Base-by-base conservation (phyloP, 2,888 invertebrate genomes). In the Alviniconcha strummeri region DNA sequence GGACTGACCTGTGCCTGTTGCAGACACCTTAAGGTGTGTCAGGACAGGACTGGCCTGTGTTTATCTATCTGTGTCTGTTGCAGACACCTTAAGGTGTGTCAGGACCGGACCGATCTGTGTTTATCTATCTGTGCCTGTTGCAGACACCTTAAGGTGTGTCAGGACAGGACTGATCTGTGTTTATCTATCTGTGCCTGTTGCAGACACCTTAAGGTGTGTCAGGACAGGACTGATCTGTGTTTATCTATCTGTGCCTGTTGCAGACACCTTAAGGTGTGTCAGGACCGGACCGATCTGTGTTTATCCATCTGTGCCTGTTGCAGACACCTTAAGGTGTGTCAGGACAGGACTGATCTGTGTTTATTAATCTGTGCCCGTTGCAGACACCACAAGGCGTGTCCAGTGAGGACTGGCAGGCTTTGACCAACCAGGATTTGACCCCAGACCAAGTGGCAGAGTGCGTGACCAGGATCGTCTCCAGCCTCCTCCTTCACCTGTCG, bases 381-480 rank as follows among this genome's bases (percentile, higher is more conserved):
- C 82, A 91, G 89, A 84, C 89, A 8, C 91, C 92, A 64, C 88
- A 89, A n/a, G 90, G 90, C 52, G 90, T 91, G 13, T 86, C 87
- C 19, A 88, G 86, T 71, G 74, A 83, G 36, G 90, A 91, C 71
- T 91, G 92, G 91, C 83, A 88, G 19, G 84, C 88, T 6, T 84
- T 92, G 19, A 87, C 85, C 19, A 84, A 88, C 52, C 85, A 78
- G 60, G 83, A 86, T 11, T 87, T 88, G 9, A 83, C 89, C 0
- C 87, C 89, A 4, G 87, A 88, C 60, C 87, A 87, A 15, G 88
- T 92, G 17, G 90, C 90, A 6, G 85, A 88, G 85, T 88, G 90
- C 56, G 90, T 91, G 64, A 86, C 90, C 8, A 86, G 87, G 67
- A 89, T 92, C 15, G 80, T 88, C 57, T 77, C 84, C 19, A 82